These are phyloP conservation scores for Tamandua tetradactyla DNA, from an alignment of 2,797 vertebrate genomes.

Conservation along the genomic window DNA sequence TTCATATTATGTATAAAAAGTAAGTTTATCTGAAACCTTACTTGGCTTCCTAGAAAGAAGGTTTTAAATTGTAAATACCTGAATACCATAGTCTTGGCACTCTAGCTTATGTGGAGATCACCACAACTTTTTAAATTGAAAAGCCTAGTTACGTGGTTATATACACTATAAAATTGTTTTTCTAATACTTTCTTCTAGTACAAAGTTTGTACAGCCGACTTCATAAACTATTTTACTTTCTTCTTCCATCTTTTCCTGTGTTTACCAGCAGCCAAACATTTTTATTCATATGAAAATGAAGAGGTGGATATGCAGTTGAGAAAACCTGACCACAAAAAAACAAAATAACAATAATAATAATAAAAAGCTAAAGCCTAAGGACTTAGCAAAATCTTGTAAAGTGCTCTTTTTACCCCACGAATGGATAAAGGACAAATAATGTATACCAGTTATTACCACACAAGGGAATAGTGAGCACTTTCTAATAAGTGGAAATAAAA, in stretches of 20 bases:
- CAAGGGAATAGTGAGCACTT: constrained; percentile 62
- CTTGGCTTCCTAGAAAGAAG: constrained; percentile 54
- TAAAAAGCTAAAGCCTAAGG: not conserved
- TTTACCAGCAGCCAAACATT: not conserved
- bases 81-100: not conserved
- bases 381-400: constrained; percentile 28
- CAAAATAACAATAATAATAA: not conserved
- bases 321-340: constrained; percentile 49
- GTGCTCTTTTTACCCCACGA: not conserved
- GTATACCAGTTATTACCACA: constrained; percentile 52
- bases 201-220: not conserved
- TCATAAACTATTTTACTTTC: not conserved
- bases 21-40: constrained; percentile 56
- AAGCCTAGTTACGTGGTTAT: constrained; percentile 29
- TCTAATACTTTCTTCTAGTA: constrained; percentile 27
- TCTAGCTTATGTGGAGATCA: constrained; percentile 56
- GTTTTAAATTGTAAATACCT: constrained; percentile 65
- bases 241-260: not conserved
- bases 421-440: constrained; percentile 51
- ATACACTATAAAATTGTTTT: constrained; percentile 35
- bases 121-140: not conserved
- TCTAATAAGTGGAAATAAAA: constrained; percentile 67
- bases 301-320: not conserved
- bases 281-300: not conserved
- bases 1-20: constrained; percentile 60